Percentiles rank a stretch among this genome's conserved stretches.
Conservation (phyloP, 2,888 invertebrate genomes). For the Mimachlamys varia region DNA sequence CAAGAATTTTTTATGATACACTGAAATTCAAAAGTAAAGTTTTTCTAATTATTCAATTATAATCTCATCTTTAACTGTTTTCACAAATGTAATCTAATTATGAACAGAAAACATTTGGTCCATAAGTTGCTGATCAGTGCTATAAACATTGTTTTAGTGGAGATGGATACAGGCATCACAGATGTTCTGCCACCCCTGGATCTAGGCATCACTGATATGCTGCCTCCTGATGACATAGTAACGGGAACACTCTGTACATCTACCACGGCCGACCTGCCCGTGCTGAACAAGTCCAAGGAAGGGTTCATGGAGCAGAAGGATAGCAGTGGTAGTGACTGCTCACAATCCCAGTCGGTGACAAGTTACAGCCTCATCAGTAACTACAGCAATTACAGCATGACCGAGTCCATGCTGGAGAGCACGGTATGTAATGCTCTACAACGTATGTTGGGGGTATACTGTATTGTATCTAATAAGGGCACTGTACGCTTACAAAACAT, state of each 20-base stretch:
- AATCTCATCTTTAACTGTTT: no score
- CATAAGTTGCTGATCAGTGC: not conserved
- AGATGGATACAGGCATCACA: not conserved
- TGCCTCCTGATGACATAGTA: not conserved
- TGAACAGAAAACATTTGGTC: no score
- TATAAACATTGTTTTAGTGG: not conserved
- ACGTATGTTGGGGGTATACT: no score
- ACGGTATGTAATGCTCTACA: not conserved
- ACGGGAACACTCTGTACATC: not conserved
- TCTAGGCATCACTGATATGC: not conserved
- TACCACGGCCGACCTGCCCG: not conserved
- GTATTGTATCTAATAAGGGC: not conserved
- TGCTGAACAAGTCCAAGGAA: not conserved
- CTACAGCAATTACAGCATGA: conserved; percentile 9
- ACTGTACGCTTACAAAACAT: no score
- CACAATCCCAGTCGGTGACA: not conserved
- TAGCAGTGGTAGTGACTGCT: not conserved
- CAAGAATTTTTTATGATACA: no score
- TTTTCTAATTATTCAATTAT: no score
- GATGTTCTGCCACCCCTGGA: not conserved
- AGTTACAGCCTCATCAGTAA: not conserved
- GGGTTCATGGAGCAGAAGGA: not conserved
- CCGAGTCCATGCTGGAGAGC: not conserved
- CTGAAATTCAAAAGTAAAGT: no score
- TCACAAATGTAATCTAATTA: no score